Conservation (phyloP, 2,797 vertebrate species). For the Rhabdophis nuchalis region DNA sequence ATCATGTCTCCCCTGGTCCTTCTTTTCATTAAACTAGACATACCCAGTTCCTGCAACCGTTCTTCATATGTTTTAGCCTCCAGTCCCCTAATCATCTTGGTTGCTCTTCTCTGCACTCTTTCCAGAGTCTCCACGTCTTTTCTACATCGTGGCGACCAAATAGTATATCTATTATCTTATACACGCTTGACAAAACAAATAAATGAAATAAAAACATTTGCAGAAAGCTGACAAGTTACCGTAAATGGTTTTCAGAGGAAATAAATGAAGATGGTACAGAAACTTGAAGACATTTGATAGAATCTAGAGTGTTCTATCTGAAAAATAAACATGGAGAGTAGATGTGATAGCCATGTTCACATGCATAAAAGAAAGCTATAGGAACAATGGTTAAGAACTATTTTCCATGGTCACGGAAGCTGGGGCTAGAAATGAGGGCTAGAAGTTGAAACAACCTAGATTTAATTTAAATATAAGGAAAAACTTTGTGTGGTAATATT, state of each 20-base stretch:
- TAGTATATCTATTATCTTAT: too few species aligned
- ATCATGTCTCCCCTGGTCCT: too few species aligned
- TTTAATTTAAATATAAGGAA: not conserved
- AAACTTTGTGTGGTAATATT: not conserved
- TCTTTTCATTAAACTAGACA: too few species aligned
- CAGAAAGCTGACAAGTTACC: not conserved
- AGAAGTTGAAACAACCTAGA: not conserved
- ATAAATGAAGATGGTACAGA: not conserved
- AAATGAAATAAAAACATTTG: not conserved
- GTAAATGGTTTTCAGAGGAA: not conserved
- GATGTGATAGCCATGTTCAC: not conserved
- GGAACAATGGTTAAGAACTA: not conserved
- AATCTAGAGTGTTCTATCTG: not conserved
- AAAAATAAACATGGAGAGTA: not conserved
- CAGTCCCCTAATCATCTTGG: too few species aligned
- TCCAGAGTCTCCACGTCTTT: too few species aligned
- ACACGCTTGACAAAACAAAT: too few species aligned
- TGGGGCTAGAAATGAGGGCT: not conserved
- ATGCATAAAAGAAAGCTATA: not conserved
- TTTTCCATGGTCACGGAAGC: not conserved
- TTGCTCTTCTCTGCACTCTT: too few species aligned
- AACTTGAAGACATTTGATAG: not conserved
- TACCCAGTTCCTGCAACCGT: too few species aligned
- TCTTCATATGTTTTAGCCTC: too few species aligned
- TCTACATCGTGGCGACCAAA: too few species aligned